These are phyloP conservation scores for Oeneis ivallda DNA, from an alignment of 2,888 invertebrate species.

Conservation along the genomic window DNA sequence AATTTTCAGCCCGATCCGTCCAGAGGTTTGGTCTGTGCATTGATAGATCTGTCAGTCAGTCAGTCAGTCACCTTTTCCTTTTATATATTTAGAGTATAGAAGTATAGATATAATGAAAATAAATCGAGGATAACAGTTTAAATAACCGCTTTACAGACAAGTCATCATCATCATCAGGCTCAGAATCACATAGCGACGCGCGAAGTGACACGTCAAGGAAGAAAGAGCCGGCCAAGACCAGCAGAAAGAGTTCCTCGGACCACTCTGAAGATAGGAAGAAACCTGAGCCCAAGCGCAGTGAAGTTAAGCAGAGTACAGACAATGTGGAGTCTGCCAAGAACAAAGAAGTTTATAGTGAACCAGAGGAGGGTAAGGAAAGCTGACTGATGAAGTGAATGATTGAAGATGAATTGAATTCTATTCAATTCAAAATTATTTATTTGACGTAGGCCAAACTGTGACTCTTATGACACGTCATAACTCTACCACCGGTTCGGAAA, in stretches of 20 bases:
- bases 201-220: constrained; percentile 64
- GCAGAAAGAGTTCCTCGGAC: constrained; percentile 63
- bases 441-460: no score
- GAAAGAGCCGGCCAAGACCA: constrained; percentile 64
- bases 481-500: no score
- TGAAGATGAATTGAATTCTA: no score
- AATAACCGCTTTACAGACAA: constrained; percentile 33
- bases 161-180: constrained; percentile 64
- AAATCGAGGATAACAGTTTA: not conserved
- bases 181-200: constrained; percentile 76
- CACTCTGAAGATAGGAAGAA: constrained; percentile 64
- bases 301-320: constrained; percentile 69
- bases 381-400: no score
- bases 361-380: constrained; percentile 86
- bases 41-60: no score
- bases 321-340: constrained; percentile 65
- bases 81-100: no score
- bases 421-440: no score
- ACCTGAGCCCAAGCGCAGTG: constrained; percentile 65
- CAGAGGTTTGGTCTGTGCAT: no score
- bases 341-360: constrained; percentile 85
- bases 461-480: no score
- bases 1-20: no score
- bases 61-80: no score
- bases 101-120: no score